Evolutionary conservation across 2,888 invertebrate genomes (phyloP).

Genomic region (Syrphus vitripennis): DNA sequence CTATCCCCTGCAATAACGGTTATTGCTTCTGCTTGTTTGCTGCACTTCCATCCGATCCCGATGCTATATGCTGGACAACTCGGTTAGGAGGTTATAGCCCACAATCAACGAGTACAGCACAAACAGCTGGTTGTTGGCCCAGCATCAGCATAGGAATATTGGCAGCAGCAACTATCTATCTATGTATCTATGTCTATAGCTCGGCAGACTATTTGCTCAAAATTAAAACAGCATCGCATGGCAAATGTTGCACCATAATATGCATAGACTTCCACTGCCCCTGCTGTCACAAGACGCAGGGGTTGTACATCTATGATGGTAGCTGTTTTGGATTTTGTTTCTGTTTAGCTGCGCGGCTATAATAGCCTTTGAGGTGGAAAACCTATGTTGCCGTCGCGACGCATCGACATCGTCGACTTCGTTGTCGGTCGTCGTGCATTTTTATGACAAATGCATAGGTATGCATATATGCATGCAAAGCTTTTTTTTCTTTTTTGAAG

Average conservation of each 20-base stretch:
- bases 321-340: background rate
- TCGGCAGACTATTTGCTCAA: slow-evolving; percentile 53
- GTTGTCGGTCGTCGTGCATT: background rate
- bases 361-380: slow-evolving; percentile 52
- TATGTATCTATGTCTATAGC: background rate
- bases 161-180: slow-evolving; percentile 30
- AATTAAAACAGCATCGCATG: slow-evolving; percentile 61
- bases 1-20: background rate
- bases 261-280: slow-evolving; percentile 4
- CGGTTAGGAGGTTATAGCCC: slow-evolving; percentile 64
- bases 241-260: slow-evolving; percentile 42
- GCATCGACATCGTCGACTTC: background rate
- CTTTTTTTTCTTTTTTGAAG: slow-evolving; percentile 10
- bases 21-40: background rate
- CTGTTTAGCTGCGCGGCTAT: background rate
- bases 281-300: slow-evolving; percentile 12
- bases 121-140: slow-evolving; percentile 44
- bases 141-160: background rate
- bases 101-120: slow-evolving; percentile 25
- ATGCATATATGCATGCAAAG: slow-evolving; percentile 47
- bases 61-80: slow-evolving; percentile 51
- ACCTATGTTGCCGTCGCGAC: slow-evolving; percentile 27
- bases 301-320: slow-evolving; percentile 3
- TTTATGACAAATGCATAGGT: slow-evolving; percentile 45
- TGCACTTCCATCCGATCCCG: slow-evolving; percentile 27